A percentile compares a stretch with the other conserved stretches of the same genome.
These are phyloP conservation scores for Acanthosepion esculentum DNA, from an alignment of 2,888 invertebrate genomes.

Conservation along the genomic window DNA sequence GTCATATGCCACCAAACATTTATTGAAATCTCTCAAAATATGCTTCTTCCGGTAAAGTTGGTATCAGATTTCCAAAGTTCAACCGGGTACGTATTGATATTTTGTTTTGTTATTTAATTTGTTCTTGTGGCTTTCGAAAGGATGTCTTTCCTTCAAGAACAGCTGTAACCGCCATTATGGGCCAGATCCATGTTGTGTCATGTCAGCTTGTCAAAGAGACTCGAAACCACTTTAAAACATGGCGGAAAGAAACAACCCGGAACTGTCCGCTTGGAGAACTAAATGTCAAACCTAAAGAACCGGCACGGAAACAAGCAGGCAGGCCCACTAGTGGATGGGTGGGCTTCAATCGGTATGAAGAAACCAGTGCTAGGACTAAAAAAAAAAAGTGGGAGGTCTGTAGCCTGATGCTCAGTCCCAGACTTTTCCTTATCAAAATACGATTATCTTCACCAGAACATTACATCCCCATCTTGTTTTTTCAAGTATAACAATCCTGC, in stretches of 20 bases:
- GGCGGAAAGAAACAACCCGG: not conserved
- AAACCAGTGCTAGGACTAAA: not conserved
- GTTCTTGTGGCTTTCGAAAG: not conserved
- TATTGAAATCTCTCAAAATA: no score
- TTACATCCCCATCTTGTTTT: not conserved
- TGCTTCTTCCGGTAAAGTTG: not conserved
- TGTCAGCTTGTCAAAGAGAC: not conserved
- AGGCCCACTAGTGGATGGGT: not conserved
- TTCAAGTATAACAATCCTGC: conserved; percentile 33
- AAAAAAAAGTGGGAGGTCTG: not conserved
- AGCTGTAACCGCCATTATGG: not conserved
- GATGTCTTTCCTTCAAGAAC: not conserved
- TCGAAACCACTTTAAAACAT: not conserved
- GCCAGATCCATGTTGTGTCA: not conserved
- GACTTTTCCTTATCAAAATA: not conserved
- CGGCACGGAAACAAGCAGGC: not conserved
- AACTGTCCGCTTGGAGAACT: conserved; percentile 2
- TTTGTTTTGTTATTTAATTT: not conserved
- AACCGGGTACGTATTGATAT: not conserved
- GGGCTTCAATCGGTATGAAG: not conserved
- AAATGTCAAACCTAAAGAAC: conserved; percentile 20
- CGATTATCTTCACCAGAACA: not conserved
- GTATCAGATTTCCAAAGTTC: not conserved
- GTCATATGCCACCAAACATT: no score
- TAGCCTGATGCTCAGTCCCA: not conserved